phyloP scores from a whole-genome alignment of 1,140 invertebrate species.

The Colletes latitarsis region DNA sequence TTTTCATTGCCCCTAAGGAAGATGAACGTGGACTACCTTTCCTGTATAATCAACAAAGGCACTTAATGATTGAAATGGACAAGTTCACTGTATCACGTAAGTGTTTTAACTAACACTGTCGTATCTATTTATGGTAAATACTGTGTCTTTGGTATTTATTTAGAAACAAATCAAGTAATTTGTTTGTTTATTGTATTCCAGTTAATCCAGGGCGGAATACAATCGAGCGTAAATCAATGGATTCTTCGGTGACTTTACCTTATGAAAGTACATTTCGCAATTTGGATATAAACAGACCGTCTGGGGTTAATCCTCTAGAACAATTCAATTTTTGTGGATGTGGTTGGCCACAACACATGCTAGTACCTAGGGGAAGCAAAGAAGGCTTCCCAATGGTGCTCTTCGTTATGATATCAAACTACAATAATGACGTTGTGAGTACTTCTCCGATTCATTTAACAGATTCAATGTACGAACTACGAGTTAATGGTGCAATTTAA shows the following conservation, averaged over 20 bases:
- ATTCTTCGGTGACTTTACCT: slow-evolving; percentile 88
- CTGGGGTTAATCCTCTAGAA: slow-evolving; percentile 77
- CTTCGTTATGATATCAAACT: slow-evolving; percentile 92
- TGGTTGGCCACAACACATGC: slow-evolving; percentile 93
- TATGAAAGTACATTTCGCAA: slow-evolving; percentile 87
- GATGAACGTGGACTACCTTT: slow-evolving; percentile 86
- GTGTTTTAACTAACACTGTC: slow-evolving; percentile 62
- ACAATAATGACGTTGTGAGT: slow-evolving; percentile 85
- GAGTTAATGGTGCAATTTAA: background rate
- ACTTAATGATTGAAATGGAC: slow-evolving; percentile 89
- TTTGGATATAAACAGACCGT: slow-evolving; percentile 82
- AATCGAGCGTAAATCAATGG: slow-evolving; percentile 83
- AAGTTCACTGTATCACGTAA: slow-evolving; percentile 85
- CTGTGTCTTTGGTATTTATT: background rate
- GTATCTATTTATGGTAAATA: background rate
- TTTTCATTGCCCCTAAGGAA: slow-evolving; percentile 87
- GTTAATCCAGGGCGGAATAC: slow-evolving; percentile 85
- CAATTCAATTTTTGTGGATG: slow-evolving; percentile 92
- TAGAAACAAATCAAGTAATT: no score
- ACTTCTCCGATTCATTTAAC: background rate
- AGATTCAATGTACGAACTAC: background rate
- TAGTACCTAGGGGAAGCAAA: slow-evolving; percentile 87
- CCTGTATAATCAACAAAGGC: slow-evolving; percentile 84
- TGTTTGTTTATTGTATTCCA: slow-evolving; percentile 68
- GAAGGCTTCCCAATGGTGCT: slow-evolving; percentile 87